Evolutionary conservation across 2,797 vertebrate species (phyloP).

Genomic region (Poecilia picta): DNA sequence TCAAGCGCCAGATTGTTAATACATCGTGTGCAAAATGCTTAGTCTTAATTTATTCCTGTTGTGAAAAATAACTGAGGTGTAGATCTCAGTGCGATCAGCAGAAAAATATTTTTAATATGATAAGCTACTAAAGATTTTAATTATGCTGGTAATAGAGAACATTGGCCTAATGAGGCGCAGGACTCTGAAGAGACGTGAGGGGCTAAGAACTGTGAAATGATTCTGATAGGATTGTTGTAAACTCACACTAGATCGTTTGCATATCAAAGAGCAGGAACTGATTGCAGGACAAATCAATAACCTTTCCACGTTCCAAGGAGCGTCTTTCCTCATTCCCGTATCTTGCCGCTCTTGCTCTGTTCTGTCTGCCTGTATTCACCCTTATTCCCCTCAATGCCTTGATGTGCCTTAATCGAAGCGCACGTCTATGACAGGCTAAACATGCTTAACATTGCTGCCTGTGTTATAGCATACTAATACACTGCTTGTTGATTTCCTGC

Average conservation of each 20-base stretch:
- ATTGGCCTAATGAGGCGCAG: conserved; percentile 99
- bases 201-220: conserved; percentile 99
- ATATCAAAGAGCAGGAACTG: conserved; percentile 99
- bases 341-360: conserved; percentile 57
- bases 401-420: conserved; percentile 70
- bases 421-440: conserved; percentile 72
- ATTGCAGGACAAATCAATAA: conserved; percentile 99
- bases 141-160: conserved; percentile 99
- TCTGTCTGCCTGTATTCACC: conserved; percentile 58
- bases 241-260: conserved; percentile 99
- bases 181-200: conserved; percentile 94
- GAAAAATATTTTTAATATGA: conserved; percentile 99
- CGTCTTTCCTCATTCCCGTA: conserved; percentile 71
- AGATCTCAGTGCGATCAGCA: conserved; percentile 99
- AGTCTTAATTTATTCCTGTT: conserved; percentile 99
- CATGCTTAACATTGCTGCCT: conserved; percentile 54
- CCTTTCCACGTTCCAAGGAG: conserved; percentile 88
- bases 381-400: conserved; percentile 68
- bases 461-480: conserved; percentile 60
- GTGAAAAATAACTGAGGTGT: conserved; percentile 99
- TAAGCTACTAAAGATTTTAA: conserved; percentile 99
- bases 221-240: conserved; percentile 99
- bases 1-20: conserved; percentile 74
- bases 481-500: conserved; percentile 21
- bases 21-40: conserved; percentile 83